Evolutionary conservation across 2,113 vertebrate genomes (phyloP), one percentile per base, ranked within the genome.

Genomic region (Vidua macroura): DNA sequence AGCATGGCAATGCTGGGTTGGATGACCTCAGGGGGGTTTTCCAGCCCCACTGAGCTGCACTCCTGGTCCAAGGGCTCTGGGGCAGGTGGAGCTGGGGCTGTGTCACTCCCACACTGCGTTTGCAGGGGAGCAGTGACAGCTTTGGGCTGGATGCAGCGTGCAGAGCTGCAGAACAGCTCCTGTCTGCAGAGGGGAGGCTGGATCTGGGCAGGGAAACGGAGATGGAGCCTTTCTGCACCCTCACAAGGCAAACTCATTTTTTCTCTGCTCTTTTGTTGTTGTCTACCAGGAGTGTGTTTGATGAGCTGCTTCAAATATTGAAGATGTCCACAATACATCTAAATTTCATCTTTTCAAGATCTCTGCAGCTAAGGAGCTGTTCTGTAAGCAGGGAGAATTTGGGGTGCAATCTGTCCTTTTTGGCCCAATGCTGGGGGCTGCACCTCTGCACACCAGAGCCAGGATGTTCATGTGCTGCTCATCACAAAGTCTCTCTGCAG

Each of bases 101-200:
- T 3, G 21, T 25, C 0, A 1, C 39, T 60, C 73, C 16, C 12
- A 2, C 70, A 2, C 70, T 15, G 46, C 0, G 0, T 44, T 43
- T 8, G 14, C 53, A 43, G 75, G 22, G 81, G 8, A 39, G 14
- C 18, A 7, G 78, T 3, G 56, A 11, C 70, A 60, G 88, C 76
- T 59, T 12, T 56, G 86, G 41, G 6, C 62, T 21, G 66, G 77
- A 15, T 39, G 27, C 44, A 82, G 8, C 0, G 1, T 23, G 28
- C 43, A 10, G 75, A 43, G 69, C 8, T 68, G 86, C 43, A 22
- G 48, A 43, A 4, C 13, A 59, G 60, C 60, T 66, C 70, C 52
- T 53, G 37, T 15, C 70, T 79, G 31, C 9, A 3, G 6, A 73
- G 51, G 58, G 51, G 17, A 75, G 39, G 41, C 68, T 70, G 55